Base-by-base conservation (phyloP, 2,888 invertebrate species). In the Kuschelorhynchus macadamiae region DNA sequence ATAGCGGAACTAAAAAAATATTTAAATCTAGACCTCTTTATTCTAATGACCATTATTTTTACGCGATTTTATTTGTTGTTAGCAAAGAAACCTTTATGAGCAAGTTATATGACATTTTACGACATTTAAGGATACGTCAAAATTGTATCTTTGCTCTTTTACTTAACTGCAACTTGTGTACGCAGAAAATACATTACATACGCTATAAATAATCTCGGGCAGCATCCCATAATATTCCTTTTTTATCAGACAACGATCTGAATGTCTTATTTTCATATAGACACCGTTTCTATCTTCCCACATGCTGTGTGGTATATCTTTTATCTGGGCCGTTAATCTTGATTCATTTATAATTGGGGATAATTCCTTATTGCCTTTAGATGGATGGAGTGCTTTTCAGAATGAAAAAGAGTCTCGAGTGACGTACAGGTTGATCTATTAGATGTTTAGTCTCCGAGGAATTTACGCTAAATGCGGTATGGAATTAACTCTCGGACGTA, bases 261-360 rank as follows among this genome's bases (percentile, higher is more conserved):
- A 52, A 61, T 52, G 61, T 61, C 61, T 61, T 61, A 61, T 61
- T 61, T 61, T 52, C 61, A 61, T 61, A 61, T 44, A 52, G 61
- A 41, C 42, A 52, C 52, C 41, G 30, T 47, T 63, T 46, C 59
- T 42, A 64, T 56, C 64, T 41, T 57, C 53, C 63, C 63, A 63
- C 63, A 63, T 63, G 64, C 64, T 49, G 64, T 53, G 64, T 64
- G 64, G 56, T 53, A 57, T 64, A 64, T 50, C 63, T 55, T 55
- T 64, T 64, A 64, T 64, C 64, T 39, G 55, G 12, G 55, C 50
- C 56, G 56, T 56, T 57, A 46, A 78, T 78, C 77, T 78, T 75
- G 74, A 78, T 78, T 78, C 77, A 76, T 72, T 76, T 78, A 79
- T 79, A 80, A 80, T 79, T 79, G 79, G 76, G 78, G 79, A 78